These are phyloP conservation scores for Cephus spinipes DNA, from an alignment of 2,888 invertebrate genomes.

Conservation along the genomic window DNA sequence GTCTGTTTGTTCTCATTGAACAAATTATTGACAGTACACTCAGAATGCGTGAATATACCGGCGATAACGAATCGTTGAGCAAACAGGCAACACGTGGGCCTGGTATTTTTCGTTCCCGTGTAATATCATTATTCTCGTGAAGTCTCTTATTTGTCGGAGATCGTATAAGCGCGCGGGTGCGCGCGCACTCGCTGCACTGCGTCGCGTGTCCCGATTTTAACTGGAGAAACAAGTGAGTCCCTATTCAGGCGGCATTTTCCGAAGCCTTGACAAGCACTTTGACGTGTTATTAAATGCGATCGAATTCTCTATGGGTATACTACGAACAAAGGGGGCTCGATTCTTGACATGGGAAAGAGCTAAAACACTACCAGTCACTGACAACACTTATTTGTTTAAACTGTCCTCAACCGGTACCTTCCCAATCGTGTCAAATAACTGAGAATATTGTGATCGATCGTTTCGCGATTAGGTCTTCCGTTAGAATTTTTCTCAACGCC, in stretches of 20 bases:
- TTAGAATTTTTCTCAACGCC: neutral
- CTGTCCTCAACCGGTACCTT: neutral
- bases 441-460: constrained; percentile 29
- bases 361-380: neutral
- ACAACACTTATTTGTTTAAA: constrained; percentile 20
- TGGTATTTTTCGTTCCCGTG: constrained; percentile 43
- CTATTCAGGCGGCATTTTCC: constrained; percentile 2
- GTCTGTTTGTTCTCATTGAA: constrained; percentile 37
- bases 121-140: constrained; percentile 24
- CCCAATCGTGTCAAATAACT: constrained; percentile 23
- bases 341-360: neutral
- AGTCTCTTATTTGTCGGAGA: constrained; percentile 27
- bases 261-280: constrained; percentile 11
- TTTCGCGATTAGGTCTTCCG: constrained; percentile 1
- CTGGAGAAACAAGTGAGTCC: constrained; percentile 16
- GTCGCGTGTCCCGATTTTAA: constrained; percentile 1
- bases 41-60: constrained; percentile 30
- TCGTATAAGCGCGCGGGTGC: neutral
- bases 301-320: neutral
- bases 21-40: constrained; percentile 49
- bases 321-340: neutral
- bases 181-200: neutral
- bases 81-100: constrained; percentile 40
- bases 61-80: constrained; percentile 51
- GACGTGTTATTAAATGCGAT: neutral